Evolutionary conservation across 1,140 invertebrate species (phyloP).

Genomic region (Bactericera cockerelli): DNA sequence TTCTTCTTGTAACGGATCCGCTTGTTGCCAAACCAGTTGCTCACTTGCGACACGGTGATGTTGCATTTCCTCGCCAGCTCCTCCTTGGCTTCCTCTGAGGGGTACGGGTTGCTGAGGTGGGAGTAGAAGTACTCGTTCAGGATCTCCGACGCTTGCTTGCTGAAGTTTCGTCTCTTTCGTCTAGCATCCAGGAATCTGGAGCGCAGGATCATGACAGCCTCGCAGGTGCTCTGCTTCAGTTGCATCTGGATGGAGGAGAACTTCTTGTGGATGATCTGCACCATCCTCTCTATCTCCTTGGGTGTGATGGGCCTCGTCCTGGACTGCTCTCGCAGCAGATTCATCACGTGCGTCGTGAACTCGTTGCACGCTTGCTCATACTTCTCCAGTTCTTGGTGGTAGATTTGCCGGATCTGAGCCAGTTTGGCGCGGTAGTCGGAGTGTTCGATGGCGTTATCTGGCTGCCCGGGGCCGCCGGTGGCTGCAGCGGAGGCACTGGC

Average conservation of each 20-base stretch:
- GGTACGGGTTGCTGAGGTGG: slow-evolving; percentile 98
- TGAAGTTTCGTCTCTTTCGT: slow-evolving; percentile 97
- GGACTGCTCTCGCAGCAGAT: slow-evolving; percentile 91
- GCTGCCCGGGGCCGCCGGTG: slow-evolving; percentile 52
- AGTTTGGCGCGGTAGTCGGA: slow-evolving; percentile 98
- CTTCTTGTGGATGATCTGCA: slow-evolving; percentile 98
- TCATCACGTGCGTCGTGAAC: slow-evolving; percentile 99
- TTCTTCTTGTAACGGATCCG: slow-evolving; percentile 99
- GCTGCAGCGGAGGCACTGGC: slow-evolving; percentile 81
- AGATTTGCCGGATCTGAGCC: slow-evolving; percentile 97
- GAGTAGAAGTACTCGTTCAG: slow-evolving; percentile 99
- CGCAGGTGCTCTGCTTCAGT: slow-evolving; percentile 97
- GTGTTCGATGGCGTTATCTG: slow-evolving; percentile 95
- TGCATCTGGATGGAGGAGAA: slow-evolving; percentile 99
- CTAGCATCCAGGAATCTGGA: slow-evolving; percentile 89
- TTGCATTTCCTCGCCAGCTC: slow-evolving; percentile 98
- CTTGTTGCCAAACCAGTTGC: slow-evolving; percentile 99
- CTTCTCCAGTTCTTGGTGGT: slow-evolving; percentile 98
- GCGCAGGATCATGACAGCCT: slow-evolving; percentile 99
- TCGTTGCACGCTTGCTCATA: slow-evolving; percentile 99
- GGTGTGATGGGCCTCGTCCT: slow-evolving; percentile 89
- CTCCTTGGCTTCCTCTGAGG: slow-evolving; percentile 99
- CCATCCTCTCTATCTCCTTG: slow-evolving; percentile 98
- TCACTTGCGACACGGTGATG: slow-evolving; percentile 90
- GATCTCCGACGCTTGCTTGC: slow-evolving; percentile 99